phyloP scores from a whole-genome alignment of 2,888 invertebrate genomes.

The Nycteola revayana region DNA sequence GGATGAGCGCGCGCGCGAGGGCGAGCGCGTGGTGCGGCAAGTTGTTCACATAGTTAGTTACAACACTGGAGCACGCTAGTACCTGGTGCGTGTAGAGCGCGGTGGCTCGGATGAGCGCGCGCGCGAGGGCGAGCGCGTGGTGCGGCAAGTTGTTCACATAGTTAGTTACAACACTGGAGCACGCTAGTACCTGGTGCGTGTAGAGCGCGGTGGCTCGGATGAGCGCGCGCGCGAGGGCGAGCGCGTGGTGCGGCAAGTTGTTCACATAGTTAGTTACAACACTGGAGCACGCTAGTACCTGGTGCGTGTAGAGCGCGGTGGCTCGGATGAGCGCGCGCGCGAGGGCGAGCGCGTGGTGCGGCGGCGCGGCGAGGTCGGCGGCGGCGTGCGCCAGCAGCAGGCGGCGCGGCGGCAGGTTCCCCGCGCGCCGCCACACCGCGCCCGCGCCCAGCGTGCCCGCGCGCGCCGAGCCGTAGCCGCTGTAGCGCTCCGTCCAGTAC shows the following conservation, averaged over 20 bases:
- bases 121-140: too few relatives aligned
- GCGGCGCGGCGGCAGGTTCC: conserved; percentile 84
- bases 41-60: too few relatives aligned
- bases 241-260: conserved; percentile 93
- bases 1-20: too few relatives aligned
- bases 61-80: too few relatives aligned
- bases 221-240: conserved; percentile 91
- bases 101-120: too few relatives aligned
- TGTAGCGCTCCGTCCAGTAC: conserved; percentile 94
- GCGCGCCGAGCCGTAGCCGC: conserved; percentile 90
- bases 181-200: conserved; percentile 86
- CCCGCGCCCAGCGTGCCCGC: conserved; percentile 87
- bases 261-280: too few relatives aligned
- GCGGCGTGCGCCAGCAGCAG: conserved; percentile 90
- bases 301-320: conserved; percentile 91
- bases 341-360: conserved; percentile 92
- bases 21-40: too few relatives aligned
- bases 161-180: too few relatives aligned
- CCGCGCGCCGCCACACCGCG: conserved; percentile 90
- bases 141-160: too few relatives aligned
- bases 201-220: conserved; percentile 91
- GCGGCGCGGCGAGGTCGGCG: conserved; percentile 92
- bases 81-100: too few relatives aligned
- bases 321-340: conserved; percentile 91
- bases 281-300: conserved; percentile 79